Base-by-base conservation (phyloP, 2,888 invertebrate species). In the Heteromyza rotundicornis region DNA sequence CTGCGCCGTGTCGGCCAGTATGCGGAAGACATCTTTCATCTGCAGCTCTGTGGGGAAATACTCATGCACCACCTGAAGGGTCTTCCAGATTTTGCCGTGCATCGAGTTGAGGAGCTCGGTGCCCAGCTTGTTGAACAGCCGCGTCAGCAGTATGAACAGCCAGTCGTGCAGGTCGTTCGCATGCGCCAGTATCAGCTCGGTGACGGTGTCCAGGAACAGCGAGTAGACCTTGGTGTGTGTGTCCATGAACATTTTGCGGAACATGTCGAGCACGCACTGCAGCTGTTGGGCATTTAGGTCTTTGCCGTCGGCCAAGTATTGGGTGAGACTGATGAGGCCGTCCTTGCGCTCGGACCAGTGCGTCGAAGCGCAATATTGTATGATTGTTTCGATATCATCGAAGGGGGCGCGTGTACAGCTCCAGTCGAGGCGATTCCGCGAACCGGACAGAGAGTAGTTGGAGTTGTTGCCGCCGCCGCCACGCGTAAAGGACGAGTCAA, bases 241-340 rank as follows among this genome's bases (percentile, higher is more conserved):
- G 84, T 98, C 98, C 87, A 96, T 95, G 82, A 98, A 97, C 94
- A 98, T 95, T 85, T 95, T 92, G 65, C 95, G 92, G 77, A 97
- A 94, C 65, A 95, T 91, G 73, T 98, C 97, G 0, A 95, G 93
- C n/a, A 96, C 89, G 68, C 92, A 89, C 65, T 91, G 88, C 69
- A 92, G 81, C 77, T 92, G 90, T 61, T 85, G 84, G 10, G 85
- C 84, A 12, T 85, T 85, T 19, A 89, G 77, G 51, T 85, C 84
- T 67, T 87, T 87, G 36, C 88, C 87, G 60, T 86, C 86, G 52
- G 87, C 85, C 53, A 91, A 85, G 75, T 89, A 88, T 72, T 87
- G 86, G 59, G 92, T 92, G 69, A 95, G 81, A 63, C 91, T 91
- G 1, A 91, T 87, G 2, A 98, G 87, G 16, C 98, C 98, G 73